Evolutionary conservation across 2,797 vertebrate species (phyloP), one percentile per base, ranked within the genome.

Genomic region (Agapornis canus): DNA sequence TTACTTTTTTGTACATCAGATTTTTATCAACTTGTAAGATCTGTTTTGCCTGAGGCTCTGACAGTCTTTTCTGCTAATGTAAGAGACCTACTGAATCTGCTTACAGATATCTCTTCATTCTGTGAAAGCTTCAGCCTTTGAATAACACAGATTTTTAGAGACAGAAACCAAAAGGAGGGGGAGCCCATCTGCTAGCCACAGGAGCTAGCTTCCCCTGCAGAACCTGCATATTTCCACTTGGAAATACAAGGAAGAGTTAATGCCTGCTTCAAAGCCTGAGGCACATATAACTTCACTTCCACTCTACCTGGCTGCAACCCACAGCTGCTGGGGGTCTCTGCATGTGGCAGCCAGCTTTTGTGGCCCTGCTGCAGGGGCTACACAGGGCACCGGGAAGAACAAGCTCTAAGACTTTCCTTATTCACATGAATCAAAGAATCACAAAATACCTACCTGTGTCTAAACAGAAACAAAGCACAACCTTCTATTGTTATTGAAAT

Each of bases 191-290:
- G 40, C 27, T 68, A 73, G 29, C 35, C n/a, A 32, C 31, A 82
- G 61, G 32, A 78, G 23, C 49, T 84, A 81, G 21, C 49, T 84
- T 92, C 21, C 29, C 31, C 15, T 76, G 49, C 52, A 27, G 39
- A 91, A 29, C 26, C 31, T n/a, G 56, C 42, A 4, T 45, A 89
- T 32, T 92, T 82, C 29, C 47, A 66, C 9, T 6, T 70, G 71
- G 35, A 96, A 92, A 84, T 61, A 32, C 66, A 95, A 90, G 47
- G 57, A 81, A 60, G 45, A 79, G 37, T 60, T 79, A 82, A 82
- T 43, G 29, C 7, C 65, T 72, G 39, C 39, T 72, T 94, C 83
- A 92, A 81, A 81, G 73, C 26, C 75, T 26, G 39, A 86, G 49
- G 63, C 63, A 56, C 21, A 61, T 51, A 77, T 20, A 75, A 83